These are phyloP conservation scores for Eriosoma lanigerum DNA, from an alignment of 1,140 invertebrate species.

Conservation along the genomic window DNA sequence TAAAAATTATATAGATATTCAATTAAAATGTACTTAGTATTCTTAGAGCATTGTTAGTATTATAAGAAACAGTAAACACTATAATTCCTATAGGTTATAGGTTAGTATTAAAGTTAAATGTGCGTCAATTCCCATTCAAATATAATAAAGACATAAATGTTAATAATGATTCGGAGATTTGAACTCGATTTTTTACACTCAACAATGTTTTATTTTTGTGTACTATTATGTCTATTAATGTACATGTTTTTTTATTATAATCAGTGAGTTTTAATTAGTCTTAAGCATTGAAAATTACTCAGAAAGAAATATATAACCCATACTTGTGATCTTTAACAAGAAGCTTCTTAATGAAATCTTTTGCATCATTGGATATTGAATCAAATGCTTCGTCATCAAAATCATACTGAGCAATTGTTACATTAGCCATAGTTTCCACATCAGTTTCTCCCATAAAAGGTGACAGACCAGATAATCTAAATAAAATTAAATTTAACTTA, in stretches of 20 bases:
- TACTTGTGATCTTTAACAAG: conserved; percentile 89
- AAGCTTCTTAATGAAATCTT: conserved; percentile 87
- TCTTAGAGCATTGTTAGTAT: not conserved
- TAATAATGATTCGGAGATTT: not conserved
- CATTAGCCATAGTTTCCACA: conserved; percentile 95
- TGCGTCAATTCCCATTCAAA: not conserved
- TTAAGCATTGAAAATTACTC: conserved; percentile 11
- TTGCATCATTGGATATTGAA: conserved; percentile 86
- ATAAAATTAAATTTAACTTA: conserved; percentile 40
- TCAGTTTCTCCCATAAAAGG: conserved; percentile 98
- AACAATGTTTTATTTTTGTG: not conserved
- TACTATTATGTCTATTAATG: too few species aligned
- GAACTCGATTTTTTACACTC: not conserved
- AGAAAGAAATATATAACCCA: conserved; percentile 59
- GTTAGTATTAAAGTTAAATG: not conserved
- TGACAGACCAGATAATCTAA: conserved; percentile 91
- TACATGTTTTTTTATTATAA: not conserved
- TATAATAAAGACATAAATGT: not conserved
- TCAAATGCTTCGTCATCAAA: conserved; percentile 93
- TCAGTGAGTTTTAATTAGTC: conserved; percentile 41
- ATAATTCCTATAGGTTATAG: not conserved
- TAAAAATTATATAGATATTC: too few species aligned
- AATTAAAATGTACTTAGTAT: not conserved
- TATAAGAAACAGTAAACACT: not conserved
- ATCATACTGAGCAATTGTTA: conserved; percentile 92